A percentile compares a stretch with the other conserved stretches of the same genome.
These are phyloP conservation scores for Ellobius talpinus DNA, from an alignment of 2,113 vertebrate genomes.

Conservation along the genomic window DNA sequence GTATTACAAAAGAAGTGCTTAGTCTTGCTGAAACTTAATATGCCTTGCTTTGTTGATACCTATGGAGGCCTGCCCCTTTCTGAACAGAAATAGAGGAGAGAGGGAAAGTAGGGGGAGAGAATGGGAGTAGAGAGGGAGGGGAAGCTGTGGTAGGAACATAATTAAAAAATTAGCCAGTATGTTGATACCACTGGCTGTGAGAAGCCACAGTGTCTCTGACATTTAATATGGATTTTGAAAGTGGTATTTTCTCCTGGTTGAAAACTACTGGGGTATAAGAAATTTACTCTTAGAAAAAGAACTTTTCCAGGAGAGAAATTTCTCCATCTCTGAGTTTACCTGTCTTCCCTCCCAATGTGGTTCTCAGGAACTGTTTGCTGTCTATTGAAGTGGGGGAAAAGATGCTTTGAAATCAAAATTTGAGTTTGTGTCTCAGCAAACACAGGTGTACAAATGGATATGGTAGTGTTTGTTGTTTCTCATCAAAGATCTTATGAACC, in stretches of 20 bases:
- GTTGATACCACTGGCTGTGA: neutral
- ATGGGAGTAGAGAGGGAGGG: neutral
- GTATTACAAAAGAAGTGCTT: neutral
- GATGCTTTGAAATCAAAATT: constrained; percentile 1
- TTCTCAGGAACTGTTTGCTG: neutral
- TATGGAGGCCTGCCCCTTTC: neutral
- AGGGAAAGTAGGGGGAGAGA: neutral
- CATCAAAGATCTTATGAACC: neutral
- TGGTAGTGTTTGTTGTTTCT: neutral
- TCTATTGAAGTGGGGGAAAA: neutral
- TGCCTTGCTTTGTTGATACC: neutral
- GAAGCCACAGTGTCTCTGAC: neutral
- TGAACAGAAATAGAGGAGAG: neutral
- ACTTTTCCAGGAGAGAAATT: neutral
- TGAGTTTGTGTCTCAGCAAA: neutral
- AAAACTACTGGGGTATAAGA: constrained; percentile 15
- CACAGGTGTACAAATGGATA: neutral
- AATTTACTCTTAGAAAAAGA: neutral
- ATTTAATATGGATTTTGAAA: neutral
- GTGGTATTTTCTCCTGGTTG: neutral
- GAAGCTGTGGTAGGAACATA: neutral
- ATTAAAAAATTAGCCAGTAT: neutral
- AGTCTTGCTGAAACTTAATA: neutral
- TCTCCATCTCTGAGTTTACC: neutral
- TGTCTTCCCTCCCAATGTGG: neutral